Percentiles rank a stretch among this genome's conserved stretches.
Conservation (phyloP, 2,113 vertebrate genomes). For the Nerophis lumbriciformis region DNA sequence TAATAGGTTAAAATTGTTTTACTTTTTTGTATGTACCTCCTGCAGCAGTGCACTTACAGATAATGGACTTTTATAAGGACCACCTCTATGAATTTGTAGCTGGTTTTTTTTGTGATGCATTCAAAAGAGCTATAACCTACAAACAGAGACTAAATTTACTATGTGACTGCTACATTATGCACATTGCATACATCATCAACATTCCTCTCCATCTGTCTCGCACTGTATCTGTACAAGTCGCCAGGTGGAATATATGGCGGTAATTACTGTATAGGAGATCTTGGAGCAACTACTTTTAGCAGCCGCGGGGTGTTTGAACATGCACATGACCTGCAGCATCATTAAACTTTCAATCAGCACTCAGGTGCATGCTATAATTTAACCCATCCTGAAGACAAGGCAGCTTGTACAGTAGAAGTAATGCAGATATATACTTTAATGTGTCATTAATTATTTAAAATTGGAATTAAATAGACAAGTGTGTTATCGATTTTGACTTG, state of each 20-base stretch:
- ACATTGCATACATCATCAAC: conserved; percentile 32
- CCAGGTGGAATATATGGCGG: conserved; percentile 35
- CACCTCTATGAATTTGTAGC: background rate
- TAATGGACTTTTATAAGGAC: background rate
- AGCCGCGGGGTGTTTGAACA: conserved; percentile 32
- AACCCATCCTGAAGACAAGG: conserved; percentile 1
- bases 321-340: conserved; percentile 42
- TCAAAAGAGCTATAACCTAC: conserved; percentile 14
- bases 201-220: conserved; percentile 36
- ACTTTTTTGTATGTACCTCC: background rate
- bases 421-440: conserved; percentile 8
- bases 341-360: conserved; percentile 35
- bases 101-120: background rate
- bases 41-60: background rate
- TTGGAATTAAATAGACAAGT: too few relatives aligned
- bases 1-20: background rate
- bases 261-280: conserved; percentile 10
- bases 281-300: conserved; percentile 14
- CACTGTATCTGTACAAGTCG: conserved; percentile 39
- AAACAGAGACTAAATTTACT: conserved; percentile 43
- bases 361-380: conserved; percentile 28
- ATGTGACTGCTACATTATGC: conserved; percentile 47
- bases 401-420: background rate
- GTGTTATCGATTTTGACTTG: too few relatives aligned
- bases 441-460: too few relatives aligned